Evolutionary conservation across 2,888 invertebrate species (phyloP), one percentile per base, ranked within the genome.

Genomic region (Caenorhabditis sp.): DNA sequence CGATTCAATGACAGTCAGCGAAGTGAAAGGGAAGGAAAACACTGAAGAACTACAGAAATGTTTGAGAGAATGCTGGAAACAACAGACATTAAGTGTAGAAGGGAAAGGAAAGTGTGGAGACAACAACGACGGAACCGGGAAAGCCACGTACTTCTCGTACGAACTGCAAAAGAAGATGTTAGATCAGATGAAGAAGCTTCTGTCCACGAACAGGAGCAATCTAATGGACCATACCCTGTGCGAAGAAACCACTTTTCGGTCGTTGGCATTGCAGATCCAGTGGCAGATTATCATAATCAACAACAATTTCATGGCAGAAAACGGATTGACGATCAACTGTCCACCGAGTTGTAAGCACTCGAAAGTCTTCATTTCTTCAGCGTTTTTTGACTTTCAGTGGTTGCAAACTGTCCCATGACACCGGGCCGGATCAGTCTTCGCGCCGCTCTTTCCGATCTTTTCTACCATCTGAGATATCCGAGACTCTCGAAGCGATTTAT

Each of bases 31-130:
- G 2, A 61, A 80, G 41, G 81, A 78, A 22, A 83, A 82, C 35
- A 74, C 76, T 3, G 68, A 71, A 30, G 66, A 78, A 1, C 46
- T 83, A n/a, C 53, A 61, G 48, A 77, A 72, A 43, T 72, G 72
- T 48, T 58, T 80, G 1, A 46, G 59, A 26, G 82, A 83, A 13
- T 82, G 84, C 22, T 88, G 88, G 87, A 70, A 61, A 11, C 70
- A 79, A 17, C 62, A 80, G 55, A 59, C 74, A 11, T 50, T 80
- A 27, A 66, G 71, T 11, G 63, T 71, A 13, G 78, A 80, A n/a
- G 76, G 74, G n/a, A 80, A 78, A 63, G 88, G 87, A 7, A 71
- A 78, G 37, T 89, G 88, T 63, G 84, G 83, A 11, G 85, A 86
- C 26, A 86, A 85, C 32, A 77, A 82, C 22, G 70, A 73, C 13